These are phyloP conservation scores for Hemicentrotus pulcherrimus DNA, from an alignment of 35 echinoderm and acorn worm genomes.

Conservation along the genomic window DNA sequence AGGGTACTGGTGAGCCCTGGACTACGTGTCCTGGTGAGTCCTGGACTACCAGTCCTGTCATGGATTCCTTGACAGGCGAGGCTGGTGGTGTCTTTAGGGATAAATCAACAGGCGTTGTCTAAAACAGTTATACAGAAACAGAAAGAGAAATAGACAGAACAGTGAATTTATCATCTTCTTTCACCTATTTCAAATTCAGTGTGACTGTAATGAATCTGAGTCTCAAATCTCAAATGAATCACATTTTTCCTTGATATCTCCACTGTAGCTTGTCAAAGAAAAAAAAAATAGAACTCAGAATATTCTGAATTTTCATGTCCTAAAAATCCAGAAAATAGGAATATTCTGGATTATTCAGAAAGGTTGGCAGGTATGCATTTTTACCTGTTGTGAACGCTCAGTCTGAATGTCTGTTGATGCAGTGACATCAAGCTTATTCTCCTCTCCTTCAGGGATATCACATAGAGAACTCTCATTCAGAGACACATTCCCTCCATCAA, in stretches of 20 bases:
- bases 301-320: no score
- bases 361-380: no score
- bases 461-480: neutral
- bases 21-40: no score
- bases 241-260: no score
- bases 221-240: no score
- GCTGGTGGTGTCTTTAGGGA: neutral
- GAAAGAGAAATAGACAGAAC: neutral
- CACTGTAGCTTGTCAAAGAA: no score
- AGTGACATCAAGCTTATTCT: neutral
- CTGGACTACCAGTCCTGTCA: neutral
- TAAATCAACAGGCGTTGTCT: neutral
- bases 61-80: neutral
- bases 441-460: neutral
- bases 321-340: no score
- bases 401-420: neutral
- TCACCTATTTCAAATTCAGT: no score
- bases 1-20: no score
- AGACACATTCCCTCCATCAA: neutral
- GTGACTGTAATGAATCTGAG: no score
- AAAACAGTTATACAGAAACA: neutral
- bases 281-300: no score
- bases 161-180: neutral
- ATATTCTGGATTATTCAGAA: no score
- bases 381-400: neutral